phyloP scores from a whole-genome alignment of 2,113 vertebrate species.

The Petroica traversi region DNA sequence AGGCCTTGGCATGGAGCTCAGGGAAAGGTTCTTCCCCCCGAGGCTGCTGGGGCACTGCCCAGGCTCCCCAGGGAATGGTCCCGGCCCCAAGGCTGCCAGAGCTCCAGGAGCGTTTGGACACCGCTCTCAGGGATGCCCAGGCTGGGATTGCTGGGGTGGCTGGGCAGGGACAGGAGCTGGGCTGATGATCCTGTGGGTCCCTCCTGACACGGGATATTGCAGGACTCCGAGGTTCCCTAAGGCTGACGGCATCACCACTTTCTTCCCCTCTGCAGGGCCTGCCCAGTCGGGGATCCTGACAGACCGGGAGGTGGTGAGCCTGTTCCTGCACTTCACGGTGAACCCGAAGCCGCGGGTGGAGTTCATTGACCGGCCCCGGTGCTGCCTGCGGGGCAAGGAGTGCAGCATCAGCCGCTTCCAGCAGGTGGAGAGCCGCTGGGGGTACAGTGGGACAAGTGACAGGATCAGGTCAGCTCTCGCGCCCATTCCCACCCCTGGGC shows the following conservation, averaged over 20 bases:
- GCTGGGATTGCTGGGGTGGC: not conserved
- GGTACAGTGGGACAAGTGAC: conserved; percentile 96
- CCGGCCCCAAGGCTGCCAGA: not conserved
- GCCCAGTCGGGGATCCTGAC: conserved; percentile 95
- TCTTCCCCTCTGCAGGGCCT: conserved; percentile 76
- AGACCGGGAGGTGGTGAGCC: conserved; percentile 93
- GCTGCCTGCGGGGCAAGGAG: conserved; percentile 95
- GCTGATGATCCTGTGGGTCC: rapidly evolving
- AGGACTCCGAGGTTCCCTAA: not conserved
- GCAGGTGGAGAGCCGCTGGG: conserved; percentile 98
- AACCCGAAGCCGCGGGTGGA: conserved; percentile 95
- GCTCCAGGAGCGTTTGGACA: not conserved
- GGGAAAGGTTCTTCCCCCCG: not conserved
- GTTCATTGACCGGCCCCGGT: conserved; percentile 94
- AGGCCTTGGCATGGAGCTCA: not conserved
- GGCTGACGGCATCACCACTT: rapidly evolving
- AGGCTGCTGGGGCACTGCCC: not conserved
- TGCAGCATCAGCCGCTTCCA: conserved; percentile 96
- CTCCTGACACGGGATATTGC: not conserved
- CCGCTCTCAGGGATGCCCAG: not conserved
- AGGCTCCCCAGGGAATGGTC: not conserved
- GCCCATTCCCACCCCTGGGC: not conserved
- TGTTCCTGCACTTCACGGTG: conserved; percentile 96
- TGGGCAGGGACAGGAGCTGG: not conserved
- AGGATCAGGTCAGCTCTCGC: conserved; percentile 84